Conservation (phyloP, 2,113 vertebrate genomes). For the Gymnobelideus leadbeateri region DNA sequence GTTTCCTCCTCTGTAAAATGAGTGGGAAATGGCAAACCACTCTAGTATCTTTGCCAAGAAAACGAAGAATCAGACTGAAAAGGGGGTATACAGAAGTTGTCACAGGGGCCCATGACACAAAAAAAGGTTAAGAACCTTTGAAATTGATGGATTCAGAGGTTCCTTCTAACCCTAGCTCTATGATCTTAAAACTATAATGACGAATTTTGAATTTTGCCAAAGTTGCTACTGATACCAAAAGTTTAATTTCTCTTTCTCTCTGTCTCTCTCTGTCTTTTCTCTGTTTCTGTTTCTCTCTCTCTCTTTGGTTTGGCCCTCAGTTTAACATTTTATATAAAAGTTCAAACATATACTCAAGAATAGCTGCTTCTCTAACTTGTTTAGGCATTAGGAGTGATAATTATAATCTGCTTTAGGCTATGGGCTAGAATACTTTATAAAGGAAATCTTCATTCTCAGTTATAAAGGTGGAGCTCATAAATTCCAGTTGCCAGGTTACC, state of each 20-base stretch:
- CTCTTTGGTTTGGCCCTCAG: conserved; percentile 29
- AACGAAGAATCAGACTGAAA: neutral
- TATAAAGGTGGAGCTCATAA: conserved; percentile 47
- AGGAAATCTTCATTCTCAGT: conserved; percentile 66
- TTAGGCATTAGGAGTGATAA: conserved; percentile 61
- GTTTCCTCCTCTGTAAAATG: too few species aligned
- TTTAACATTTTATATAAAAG: conserved; percentile 49
- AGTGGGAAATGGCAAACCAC: too few species aligned
- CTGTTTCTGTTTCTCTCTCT: neutral
- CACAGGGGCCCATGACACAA: neutral
- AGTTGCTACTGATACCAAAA: neutral
- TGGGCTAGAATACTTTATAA: conserved; percentile 65
- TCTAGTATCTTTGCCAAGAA: neutral
- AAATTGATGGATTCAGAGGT: neutral
- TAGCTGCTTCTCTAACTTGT: conserved; percentile 54
- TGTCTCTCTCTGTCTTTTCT: neutral
- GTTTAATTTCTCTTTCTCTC: neutral
- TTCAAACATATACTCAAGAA: conserved; percentile 24
- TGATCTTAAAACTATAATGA: neutral
- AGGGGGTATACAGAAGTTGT: neutral
- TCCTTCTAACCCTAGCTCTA: neutral
- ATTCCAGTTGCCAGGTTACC: conserved; percentile 60
- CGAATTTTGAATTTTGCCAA: neutral
- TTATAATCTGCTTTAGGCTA: conserved; percentile 68
- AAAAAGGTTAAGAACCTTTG: neutral